Base-by-base conservation (phyloP, 1,140 invertebrate genomes). In the Telenomus remus region DNA sequence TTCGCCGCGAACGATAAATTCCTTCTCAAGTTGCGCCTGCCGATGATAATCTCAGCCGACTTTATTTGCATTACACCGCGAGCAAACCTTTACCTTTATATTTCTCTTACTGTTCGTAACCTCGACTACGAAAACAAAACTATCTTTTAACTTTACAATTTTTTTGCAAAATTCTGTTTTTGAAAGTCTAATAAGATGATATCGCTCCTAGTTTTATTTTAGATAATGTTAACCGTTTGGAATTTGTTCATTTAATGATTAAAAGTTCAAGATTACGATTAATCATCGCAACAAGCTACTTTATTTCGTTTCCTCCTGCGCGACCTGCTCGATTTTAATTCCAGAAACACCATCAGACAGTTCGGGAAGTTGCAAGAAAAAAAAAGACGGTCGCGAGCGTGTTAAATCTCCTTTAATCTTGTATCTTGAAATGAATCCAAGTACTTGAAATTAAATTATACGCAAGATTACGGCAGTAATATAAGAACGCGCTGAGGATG, bases 321-420 rank as follows among this genome's bases (percentile, higher is more conserved):
- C 44, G 14, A 39, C n/a, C 48, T 55, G 42, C 53, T 46, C 56
- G 13, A 44, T 44, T 48, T 48, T n/a, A 55, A 60, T 66, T 66
- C 56, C 54, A 14, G 51, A 42, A 12, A 49, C 48, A 50, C 47
- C 37, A 39, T 43, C 19, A 27, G 19, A 27, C 2, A 51, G 46
- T 60, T 68, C 47, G 56, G 60, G 4, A 57, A 60, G 57, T 63
- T 57, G 53, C n/a, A n/a, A n/a, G n/a, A n/a, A n/a, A 51, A 71
- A 64, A 56, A 78, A 50, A 49, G 46, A 69, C 66, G 49, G 60
- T 44, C 54, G 65, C 59, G 56, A 51, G 63, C 71, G 71, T 68
- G 63, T 68, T 76, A 71, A 76, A 76, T 76, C 74, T 71, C 66
- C 33, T 77, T 77, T 77, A 77, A 76, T 71, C 66, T 70, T 69